phyloP scores from a whole-genome alignment of 2,888 invertebrate genomes.

The Campoletis raptor region DNA sequence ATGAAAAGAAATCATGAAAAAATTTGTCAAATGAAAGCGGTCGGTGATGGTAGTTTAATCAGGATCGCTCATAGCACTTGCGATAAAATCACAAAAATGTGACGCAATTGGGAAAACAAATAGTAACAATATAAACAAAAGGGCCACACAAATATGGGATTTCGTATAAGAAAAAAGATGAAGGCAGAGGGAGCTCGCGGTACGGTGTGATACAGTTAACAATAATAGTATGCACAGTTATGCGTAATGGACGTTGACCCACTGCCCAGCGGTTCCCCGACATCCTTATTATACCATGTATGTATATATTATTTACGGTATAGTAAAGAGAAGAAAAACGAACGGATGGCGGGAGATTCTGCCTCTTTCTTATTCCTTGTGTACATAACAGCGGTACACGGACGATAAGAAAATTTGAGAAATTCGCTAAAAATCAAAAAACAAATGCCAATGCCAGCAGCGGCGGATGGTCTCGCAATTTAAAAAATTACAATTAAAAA shows the following conservation, averaged over 20 bases:
- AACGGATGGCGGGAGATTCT: slow-evolving; percentile 43
- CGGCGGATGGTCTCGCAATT: too few species aligned
- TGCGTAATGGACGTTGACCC: slow-evolving; percentile 70
- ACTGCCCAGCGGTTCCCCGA: slow-evolving; percentile 58
- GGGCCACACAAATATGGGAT: background rate
- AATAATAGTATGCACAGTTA: slow-evolving; percentile 71
- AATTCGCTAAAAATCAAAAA: background rate
- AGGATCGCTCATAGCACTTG: background rate
- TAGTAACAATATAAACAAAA: background rate
- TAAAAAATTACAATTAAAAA: background rate
- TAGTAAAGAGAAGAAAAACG: slow-evolving; percentile 37
- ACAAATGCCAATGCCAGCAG: background rate
- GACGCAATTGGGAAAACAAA: background rate
- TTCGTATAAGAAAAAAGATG: background rate
- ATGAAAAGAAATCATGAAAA: background rate
- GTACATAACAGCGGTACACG: background rate
- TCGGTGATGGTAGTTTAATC: too few species aligned
- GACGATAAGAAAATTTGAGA: background rate
- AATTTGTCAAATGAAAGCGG: background rate
- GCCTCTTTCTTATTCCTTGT: background rate
- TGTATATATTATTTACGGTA: slow-evolving; percentile 28
- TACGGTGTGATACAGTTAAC: slow-evolving; percentile 67
- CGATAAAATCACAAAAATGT: background rate
- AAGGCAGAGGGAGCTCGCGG: slow-evolving; percentile 38
- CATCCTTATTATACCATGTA: slow-evolving; percentile 41